Evolutionary conservation across 2,888 invertebrate genomes (phyloP).

Genomic region (Pherbina coryleti): DNA sequence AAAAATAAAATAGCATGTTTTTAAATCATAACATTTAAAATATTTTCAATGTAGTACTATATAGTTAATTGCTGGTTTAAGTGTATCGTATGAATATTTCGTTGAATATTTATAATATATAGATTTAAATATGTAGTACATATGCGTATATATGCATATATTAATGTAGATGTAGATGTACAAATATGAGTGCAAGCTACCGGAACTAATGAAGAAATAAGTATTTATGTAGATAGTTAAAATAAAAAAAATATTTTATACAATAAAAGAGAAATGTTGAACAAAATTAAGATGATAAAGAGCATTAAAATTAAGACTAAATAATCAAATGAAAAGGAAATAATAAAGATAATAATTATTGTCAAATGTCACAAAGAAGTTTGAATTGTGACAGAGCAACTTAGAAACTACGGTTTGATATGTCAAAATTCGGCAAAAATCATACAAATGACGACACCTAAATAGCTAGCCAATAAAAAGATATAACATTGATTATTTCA

Average conservation of each 20-base stretch:
- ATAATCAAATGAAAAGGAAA: conserved; percentile 39
- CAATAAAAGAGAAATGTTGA: conserved; percentile 20
- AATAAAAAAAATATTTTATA: conserved; percentile 44
- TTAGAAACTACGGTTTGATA: conserved; percentile 1
- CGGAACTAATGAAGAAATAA: background rate
- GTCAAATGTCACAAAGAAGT: conserved; percentile 19
- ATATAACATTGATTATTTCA: background rate
- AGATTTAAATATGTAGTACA: conserved; percentile 1
- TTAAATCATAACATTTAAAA: no score
- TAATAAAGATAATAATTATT: conserved; percentile 43
- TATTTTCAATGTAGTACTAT: background rate
- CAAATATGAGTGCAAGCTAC: conserved; percentile 15
- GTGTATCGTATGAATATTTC: conserved; percentile 19
- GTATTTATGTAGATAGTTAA: conserved; percentile 29
- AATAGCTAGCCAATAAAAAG: background rate
- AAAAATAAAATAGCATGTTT: background rate
- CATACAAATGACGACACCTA: background rate
- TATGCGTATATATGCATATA: conserved; percentile 6
- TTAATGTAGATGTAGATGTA: conserved; percentile 7
- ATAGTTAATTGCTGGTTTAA: background rate
- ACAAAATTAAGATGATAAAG: background rate
- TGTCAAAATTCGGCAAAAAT: background rate
- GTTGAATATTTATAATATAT: conserved; percentile 7
- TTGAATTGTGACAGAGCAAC: background rate
- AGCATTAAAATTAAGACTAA: background rate